phyloP scores from a whole-genome alignment of 2,113 vertebrate genomes.

The Euleptes europaea region DNA sequence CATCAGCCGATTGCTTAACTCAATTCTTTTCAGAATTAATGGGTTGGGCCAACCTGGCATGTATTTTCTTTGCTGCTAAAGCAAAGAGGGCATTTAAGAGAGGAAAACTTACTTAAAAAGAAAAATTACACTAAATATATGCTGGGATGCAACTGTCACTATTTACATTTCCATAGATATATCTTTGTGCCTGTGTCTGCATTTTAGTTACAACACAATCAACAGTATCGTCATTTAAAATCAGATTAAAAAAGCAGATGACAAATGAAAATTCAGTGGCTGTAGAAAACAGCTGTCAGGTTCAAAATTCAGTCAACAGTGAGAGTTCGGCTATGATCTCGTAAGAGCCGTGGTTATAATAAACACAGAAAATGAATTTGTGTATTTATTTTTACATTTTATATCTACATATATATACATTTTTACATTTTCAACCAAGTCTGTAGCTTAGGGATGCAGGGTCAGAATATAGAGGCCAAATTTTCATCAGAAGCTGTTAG shows the following conservation, averaged over 20 bases:
- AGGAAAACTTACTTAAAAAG: no score
- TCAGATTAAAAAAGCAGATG: neutral
- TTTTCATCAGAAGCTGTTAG: neutral
- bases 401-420: no score
- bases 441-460: neutral
- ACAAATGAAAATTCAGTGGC: neutral
- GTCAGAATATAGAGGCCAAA: neutral
- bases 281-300: neutral
- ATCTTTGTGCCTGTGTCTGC: neutral
- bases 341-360: neutral
- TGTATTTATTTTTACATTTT: neutral
- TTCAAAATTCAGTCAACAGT: neutral
- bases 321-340: neutral
- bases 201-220: neutral
- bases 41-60: no score
- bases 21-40: no score
- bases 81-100: no score
- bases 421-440: neutral
- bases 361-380: neutral
- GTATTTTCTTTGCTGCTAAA: no score
- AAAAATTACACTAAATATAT: neutral
- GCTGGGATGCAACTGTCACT: neutral
- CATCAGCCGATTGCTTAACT: no score
- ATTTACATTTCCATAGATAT: neutral
- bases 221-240: neutral